Percentiles rank a stretch among this genome's conserved stretches.
phyloP scores from a whole-genome alignment of 2,888 invertebrate species.

The Aporophyla lueneburgensis region DNA sequence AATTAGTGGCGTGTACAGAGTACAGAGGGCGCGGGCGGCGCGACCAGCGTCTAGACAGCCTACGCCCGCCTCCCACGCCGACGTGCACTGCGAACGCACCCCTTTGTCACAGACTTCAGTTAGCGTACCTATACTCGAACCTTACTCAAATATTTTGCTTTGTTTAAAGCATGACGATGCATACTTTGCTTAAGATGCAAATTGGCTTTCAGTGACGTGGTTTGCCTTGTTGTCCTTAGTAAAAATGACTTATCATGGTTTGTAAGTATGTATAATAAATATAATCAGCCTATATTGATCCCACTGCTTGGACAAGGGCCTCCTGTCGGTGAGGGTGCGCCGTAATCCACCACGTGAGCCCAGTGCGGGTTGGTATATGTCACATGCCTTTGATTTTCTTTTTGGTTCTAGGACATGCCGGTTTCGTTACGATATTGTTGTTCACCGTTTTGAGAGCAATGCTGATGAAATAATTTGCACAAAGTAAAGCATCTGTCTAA shows the following conservation, averaged over 20 bases:
- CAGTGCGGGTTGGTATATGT: too few relatives aligned
- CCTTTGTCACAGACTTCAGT: slow-evolving; percentile 63
- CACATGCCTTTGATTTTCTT: too few relatives aligned
- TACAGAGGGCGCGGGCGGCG: slow-evolving; percentile 68
- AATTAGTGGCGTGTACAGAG: slow-evolving; percentile 75
- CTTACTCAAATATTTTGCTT: slow-evolving; percentile 43
- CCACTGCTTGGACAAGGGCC: too few relatives aligned
- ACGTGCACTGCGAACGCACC: slow-evolving; percentile 66
- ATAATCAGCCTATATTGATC: too few relatives aligned
- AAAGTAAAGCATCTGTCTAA: too few relatives aligned
- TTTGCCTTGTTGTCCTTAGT: slow-evolving; percentile 3
- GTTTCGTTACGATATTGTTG: too few relatives aligned
- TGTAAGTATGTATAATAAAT: background rate
- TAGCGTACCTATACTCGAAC: slow-evolving; percentile 46
- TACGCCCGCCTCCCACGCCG: slow-evolving; percentile 63
- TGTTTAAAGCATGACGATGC: slow-evolving; percentile 34
- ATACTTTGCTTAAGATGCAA: slow-evolving; percentile 28
- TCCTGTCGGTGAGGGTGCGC: too few relatives aligned
- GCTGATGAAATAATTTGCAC: too few relatives aligned
- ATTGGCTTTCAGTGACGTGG: slow-evolving; percentile 10
- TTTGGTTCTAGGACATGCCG: too few relatives aligned
- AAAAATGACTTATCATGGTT: slow-evolving; percentile 12
- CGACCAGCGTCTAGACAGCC: slow-evolving; percentile 80
- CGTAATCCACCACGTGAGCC: too few relatives aligned
- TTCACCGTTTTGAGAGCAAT: too few relatives aligned